These are phyloP conservation scores for Plutella xylostella DNA, from an alignment of 2,888 invertebrate genomes.

Conservation along the genomic window DNA sequence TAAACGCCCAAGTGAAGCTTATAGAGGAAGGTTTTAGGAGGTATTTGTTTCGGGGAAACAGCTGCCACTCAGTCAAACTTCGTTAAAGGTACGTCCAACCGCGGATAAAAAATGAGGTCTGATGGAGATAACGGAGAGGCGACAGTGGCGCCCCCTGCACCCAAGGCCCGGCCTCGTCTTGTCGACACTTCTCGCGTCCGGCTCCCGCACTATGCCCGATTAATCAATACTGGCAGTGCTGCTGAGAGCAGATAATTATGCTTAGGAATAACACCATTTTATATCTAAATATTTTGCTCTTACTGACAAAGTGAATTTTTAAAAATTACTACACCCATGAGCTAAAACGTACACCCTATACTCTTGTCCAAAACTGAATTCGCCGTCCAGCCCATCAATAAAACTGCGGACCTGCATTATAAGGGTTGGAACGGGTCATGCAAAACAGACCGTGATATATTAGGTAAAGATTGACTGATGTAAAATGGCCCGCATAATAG, in stretches of 20 bases:
- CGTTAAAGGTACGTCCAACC: constrained; percentile 35
- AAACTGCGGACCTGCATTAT: constrained; percentile 18
- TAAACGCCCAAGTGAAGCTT: constrained; percentile 14
- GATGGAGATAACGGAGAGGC: not conserved
- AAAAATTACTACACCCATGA: no score
- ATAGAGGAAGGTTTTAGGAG: constrained; percentile 30
- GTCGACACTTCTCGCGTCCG: constrained; percentile 24
- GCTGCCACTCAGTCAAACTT: constrained; percentile 39
- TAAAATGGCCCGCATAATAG: not conserved
- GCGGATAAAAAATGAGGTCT: constrained; percentile 29
- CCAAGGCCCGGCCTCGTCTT: constrained; percentile 26
- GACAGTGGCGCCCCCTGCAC: constrained; percentile 10
- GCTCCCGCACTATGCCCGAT: constrained; percentile 27
- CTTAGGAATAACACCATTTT: no score
- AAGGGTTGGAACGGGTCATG: constrained; percentile 18
- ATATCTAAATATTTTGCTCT: no score
- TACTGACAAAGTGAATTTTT: no score
- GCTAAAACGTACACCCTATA: no score
- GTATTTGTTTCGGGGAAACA: constrained; percentile 38
- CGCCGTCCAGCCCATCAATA: no score
- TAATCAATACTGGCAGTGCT: constrained; percentile 27
- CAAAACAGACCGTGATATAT: constrained; percentile 10
- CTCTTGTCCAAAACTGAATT: no score
- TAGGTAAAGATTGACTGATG: constrained; percentile 7
- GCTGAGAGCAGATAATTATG: constrained; percentile 9